Base-by-base conservation (phyloP, 2,888 invertebrate genomes). In the Spilarctia lutea region DNA sequence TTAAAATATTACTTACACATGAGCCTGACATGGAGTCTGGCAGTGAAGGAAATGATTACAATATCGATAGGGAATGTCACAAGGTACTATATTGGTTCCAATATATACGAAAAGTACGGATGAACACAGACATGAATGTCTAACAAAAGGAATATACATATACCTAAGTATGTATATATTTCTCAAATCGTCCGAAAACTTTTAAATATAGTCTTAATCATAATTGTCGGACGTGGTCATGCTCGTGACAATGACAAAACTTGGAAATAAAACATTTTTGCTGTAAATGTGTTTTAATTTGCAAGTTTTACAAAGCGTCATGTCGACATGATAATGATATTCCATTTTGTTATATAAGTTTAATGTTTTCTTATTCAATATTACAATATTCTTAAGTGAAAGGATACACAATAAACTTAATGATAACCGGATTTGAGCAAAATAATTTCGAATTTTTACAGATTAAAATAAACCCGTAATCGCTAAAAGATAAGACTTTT, bases 1-100 rank as follows among this genome's bases (percentile, higher is more conserved):
- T 48, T 48, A 63, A 48, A 68, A 68, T 68, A 68, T 33, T 48
- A 48, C 68, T 68, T 48, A 30, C 33, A 48, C 6, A 33, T 24
- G 13, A 68, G 33, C 11, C 20, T 33, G 48, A 33, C 13, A 48
- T 33, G 24, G 13, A 45, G 33, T 24, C 20, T 48, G 6, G 24
- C 33, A 48, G 20, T 20, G 10, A 48, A 24, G 68, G 24, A 30
- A 68, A 20, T 8, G 2, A 68, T 68, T 68, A 4, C 60, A 30
- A 4, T 48, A 48, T 68, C 30, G 68, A 68, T 48, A 30, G 13
- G 13, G 68, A 24, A 48, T 68, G 33, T 33, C 68, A 45, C 69
- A 69, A 56, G 56, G 69, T 8, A n/a, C 35, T 16, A 35, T 56
- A 16, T 20, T n/a, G 39, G 69, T 16, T 8, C 52, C 35, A n/a